Conservation (phyloP, 1,140 invertebrate genomes). For the Philopotamus ludificatus region DNA sequence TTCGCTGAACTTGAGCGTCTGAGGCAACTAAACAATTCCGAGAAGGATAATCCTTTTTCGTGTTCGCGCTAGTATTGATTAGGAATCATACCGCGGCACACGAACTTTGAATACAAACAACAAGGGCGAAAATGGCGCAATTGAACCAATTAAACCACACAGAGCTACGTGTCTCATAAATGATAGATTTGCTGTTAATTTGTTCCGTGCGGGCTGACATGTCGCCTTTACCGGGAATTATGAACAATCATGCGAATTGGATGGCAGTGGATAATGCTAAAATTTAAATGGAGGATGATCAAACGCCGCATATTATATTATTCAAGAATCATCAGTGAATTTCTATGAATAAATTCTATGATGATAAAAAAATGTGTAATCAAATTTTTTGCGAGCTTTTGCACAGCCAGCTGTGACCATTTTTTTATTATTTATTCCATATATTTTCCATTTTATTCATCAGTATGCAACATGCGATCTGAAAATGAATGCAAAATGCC, state of each 20-base stretch:
- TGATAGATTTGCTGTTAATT: background rate
- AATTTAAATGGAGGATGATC: too few species aligned
- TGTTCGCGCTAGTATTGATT: background rate
- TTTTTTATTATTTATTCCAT: slow-evolving; percentile 13
- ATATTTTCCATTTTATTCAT: background rate
- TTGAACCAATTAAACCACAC: background rate
- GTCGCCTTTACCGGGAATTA: too few species aligned
- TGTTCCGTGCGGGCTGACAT: background rate
- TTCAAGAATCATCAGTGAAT: too few species aligned
- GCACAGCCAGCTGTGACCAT: slow-evolving; percentile 23
- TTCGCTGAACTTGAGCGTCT: slow-evolving; percentile 7
- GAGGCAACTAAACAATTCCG: background rate
- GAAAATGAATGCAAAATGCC: slow-evolving; percentile 40
- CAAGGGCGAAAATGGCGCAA: background rate
- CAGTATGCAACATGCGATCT: slow-evolving; percentile 13
- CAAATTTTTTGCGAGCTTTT: too few species aligned
- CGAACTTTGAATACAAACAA: background rate
- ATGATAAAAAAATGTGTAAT: too few species aligned
- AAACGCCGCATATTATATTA: too few species aligned
- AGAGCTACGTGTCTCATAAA: background rate
- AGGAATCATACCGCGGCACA: background rate
- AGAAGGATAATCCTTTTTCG: background rate
- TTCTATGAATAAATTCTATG: too few species aligned
- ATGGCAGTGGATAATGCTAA: too few species aligned
- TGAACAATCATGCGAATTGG: too few species aligned